These are phyloP conservation scores for Tragelaphus strepsiceros DNA, from an alignment of 2,113 vertebrate species.

Conservation along the genomic window DNA sequence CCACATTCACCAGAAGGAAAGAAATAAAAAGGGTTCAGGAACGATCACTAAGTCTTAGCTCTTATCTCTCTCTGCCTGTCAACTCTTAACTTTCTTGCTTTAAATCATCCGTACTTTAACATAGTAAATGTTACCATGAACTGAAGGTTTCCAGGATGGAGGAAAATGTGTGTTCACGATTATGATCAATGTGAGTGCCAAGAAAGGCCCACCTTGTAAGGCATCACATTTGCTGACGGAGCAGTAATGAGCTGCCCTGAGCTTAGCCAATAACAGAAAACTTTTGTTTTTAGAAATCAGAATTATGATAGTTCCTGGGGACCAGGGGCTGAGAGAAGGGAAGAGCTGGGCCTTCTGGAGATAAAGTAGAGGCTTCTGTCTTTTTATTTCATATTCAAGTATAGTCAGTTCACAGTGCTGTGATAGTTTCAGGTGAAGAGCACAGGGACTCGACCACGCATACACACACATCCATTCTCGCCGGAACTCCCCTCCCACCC, in stretches of 20 bases:
- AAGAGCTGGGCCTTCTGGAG: background rate
- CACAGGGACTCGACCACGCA: rapidly evolving
- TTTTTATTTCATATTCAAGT: background rate
- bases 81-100: background rate
- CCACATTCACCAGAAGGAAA: background rate
- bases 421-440: background rate
- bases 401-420: background rate
- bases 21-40: background rate
- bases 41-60: background rate
- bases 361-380: background rate
- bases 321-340: background rate
- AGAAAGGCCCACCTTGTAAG: background rate
- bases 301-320: background rate
- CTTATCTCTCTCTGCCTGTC: background rate
- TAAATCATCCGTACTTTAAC: background rate
- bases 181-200: background rate
- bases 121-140: background rate
- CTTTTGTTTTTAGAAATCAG: background rate
- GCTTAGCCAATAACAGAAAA: background rate
- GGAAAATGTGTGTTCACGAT: background rate
- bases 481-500: background rate
- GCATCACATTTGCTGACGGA: background rate
- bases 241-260: background rate
- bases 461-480: rapidly evolving
- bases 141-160: background rate